Evolutionary conservation across 2,888 invertebrate genomes (phyloP), one percentile per base, ranked within the genome.

Genomic region (Drosophila quasianomalipes): DNA sequence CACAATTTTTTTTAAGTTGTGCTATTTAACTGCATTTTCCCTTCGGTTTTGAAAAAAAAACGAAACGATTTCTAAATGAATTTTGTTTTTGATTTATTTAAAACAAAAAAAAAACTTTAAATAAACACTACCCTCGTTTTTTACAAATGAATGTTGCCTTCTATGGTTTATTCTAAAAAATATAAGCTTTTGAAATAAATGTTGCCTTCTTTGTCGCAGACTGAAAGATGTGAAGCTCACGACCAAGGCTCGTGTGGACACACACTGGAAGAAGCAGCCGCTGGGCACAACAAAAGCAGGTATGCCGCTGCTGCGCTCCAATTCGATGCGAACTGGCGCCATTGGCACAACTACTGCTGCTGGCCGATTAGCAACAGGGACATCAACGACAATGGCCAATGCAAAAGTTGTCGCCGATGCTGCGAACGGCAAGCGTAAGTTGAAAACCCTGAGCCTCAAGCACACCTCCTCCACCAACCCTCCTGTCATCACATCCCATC

Each of bases 181-280:
- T 16, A 16, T 16, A 26, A 16, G 22, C 1, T 9, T 26, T 47
- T 30, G 10, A 28, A 39, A 39, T 41, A 6, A 39, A 55, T 30
- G n/a, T 5, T 37, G 12, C 44, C 12, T 44, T 12, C 16, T 22
- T 26, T 9, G 16, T 16, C 63, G 5, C 39, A 92, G 91, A 44
- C 63, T 90, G 4, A 92, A 91, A 58, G 91, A 92, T 70, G 66
- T 81, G 0, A 93, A 91, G 75, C 71, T 89, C 60, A 79, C 90
- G 62, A 79, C 90, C 19, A 94, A 94, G 57, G 88, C 93, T 16
- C 92, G 93, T 35, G 93, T 93, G 35, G 93, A 93, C 66, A 91
- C 92, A 2, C 88, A 92, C 70, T 93, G 93, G 92, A 93, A 92
- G 68, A 93, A 92, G 54, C 77, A 83, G 47, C 71, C 89, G 0